Conservation (phyloP, 2,113 vertebrate genomes). For the Rhinolophus sinicus region DNA sequence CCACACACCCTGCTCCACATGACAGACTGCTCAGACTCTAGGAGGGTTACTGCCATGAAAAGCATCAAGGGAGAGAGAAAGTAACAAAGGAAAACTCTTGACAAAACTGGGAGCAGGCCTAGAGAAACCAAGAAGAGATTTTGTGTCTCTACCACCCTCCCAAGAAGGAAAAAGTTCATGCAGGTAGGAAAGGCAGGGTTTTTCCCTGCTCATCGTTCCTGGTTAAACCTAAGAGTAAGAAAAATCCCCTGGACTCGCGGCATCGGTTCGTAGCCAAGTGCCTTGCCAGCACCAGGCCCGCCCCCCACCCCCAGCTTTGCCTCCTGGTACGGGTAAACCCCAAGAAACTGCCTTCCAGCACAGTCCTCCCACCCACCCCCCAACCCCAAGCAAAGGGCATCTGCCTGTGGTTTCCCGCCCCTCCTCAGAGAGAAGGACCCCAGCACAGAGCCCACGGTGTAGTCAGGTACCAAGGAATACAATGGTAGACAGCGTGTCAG, state of each 20-base stretch:
- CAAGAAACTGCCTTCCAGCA: conserved; percentile 60
- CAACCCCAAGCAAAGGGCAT: conserved; percentile 75
- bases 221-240: conserved; percentile 80
- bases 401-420: conserved; percentile 80
- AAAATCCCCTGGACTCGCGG: conserved; percentile 82
- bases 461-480: conserved; percentile 84
- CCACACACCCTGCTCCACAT: conserved; percentile 47
- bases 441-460: conserved; percentile 79
- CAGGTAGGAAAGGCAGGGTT: conserved; percentile 80
- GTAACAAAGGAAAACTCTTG: conserved; percentile 62
- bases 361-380: conserved; percentile 43
- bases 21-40: conserved; percentile 52
- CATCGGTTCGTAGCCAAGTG: conserved; percentile 76
- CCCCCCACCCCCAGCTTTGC: neutral
- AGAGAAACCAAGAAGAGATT: conserved; percentile 70
- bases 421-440: conserved; percentile 81
- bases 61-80: conserved; percentile 76
- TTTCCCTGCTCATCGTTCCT: conserved; percentile 78
- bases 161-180: conserved; percentile 83
- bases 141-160: conserved; percentile 76
- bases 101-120: conserved; percentile 68
- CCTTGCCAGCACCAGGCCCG: conserved; percentile 35
- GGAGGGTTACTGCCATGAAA: conserved; percentile 60
- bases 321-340: conserved; percentile 59
- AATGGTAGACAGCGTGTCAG: conserved; percentile 84